Base-by-base conservation (phyloP, 2,797 vertebrate genomes). In the Sylvilagus floridanus region DNA sequence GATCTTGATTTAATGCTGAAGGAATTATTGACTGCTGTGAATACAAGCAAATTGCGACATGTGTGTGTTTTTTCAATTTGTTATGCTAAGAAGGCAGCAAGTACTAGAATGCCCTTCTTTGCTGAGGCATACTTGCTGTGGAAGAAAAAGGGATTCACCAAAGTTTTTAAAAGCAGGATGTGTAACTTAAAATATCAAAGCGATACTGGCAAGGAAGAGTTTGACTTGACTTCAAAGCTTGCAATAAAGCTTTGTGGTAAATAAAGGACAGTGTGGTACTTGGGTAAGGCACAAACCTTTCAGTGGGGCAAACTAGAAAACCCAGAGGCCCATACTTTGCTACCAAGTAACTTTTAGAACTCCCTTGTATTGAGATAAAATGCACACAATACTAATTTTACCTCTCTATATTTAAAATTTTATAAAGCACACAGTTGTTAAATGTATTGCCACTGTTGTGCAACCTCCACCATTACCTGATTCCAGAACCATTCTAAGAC, bases 1-100 rank as follows among this genome's bases (percentile, higher is more conserved):
- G 71, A 78, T 88, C 60, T 71, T 86, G 76, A 84, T 35, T 57
- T 78, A 93, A 47, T 60, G 75, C 54, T 52, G 24, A 75, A 84
- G 76, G 47, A 88, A 82, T 82, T n/a, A 63, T 1, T 84, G 62
- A 90, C 32, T 30, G 86, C 54, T 32, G 28, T 37, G 79, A 73
- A 60, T 60, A 63, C 3, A 62, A 69, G 60, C 52, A 78, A 73
- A 35, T 68, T 19, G 37, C 24, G 50, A 1, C 2, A 37, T 35
- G 37, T 52, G 2, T 68, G 54, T 4, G 10, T 17, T 87, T 73
- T 65, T 72, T 26, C 57, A n/a, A 11, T 60, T 35, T 54, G 47
- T 50, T 50, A 2, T 37, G 17, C 17, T 60, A 32, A 75, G 22
- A 52, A 90, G 42, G 65, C 24, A 89, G n/a, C 30, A 73, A 32